These are phyloP conservation scores for Ectemnius cavifrons DNA, from an alignment of 2,888 invertebrate species.

Conservation along the genomic window DNA sequence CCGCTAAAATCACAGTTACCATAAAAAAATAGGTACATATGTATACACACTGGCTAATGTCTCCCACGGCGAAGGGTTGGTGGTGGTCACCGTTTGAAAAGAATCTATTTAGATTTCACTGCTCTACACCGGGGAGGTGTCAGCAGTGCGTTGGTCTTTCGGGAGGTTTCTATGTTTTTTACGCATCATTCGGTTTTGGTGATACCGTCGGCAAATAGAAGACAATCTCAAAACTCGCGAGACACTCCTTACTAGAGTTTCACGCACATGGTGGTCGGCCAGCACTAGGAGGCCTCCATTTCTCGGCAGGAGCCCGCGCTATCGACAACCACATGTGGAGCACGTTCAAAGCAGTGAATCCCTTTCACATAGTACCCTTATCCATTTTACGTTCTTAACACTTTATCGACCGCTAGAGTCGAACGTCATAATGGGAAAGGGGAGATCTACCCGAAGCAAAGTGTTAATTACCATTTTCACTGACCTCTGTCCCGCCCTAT, in stretches of 20 bases:
- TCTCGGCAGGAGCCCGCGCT: constrained; percentile 64
- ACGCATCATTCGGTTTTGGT: constrained; percentile 40
- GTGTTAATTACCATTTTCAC: no score
- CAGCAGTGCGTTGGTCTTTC: constrained; percentile 64
- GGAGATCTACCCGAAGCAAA: no score
- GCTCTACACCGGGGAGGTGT: constrained; percentile 60
- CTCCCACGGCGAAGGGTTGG: constrained; percentile 55
- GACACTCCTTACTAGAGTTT: constrained; percentile 34
- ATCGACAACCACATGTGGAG: constrained; percentile 59
- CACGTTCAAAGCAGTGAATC: constrained; percentile 31
- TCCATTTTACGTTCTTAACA: no score
- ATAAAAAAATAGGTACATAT: no score
- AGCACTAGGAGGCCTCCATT: constrained; percentile 60
- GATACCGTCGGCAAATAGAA: constrained; percentile 38
- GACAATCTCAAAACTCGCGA: constrained; percentile 50
- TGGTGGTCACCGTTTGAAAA: constrained; percentile 33
- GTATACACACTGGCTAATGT: constrained; percentile 15
- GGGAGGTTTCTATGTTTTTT: constrained; percentile 27
- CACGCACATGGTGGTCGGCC: constrained; percentile 60
- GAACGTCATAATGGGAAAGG: no score
- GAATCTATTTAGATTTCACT: constrained; percentile 59
- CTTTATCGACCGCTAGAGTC: no score
- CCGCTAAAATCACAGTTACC: no score
- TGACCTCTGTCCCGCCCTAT: no score
- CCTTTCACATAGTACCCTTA: neutral